Evolutionary conservation across 2,113 vertebrate genomes (phyloP), one percentile per base, ranked within the genome.

Genomic region (Holacanthus passer): DNA sequence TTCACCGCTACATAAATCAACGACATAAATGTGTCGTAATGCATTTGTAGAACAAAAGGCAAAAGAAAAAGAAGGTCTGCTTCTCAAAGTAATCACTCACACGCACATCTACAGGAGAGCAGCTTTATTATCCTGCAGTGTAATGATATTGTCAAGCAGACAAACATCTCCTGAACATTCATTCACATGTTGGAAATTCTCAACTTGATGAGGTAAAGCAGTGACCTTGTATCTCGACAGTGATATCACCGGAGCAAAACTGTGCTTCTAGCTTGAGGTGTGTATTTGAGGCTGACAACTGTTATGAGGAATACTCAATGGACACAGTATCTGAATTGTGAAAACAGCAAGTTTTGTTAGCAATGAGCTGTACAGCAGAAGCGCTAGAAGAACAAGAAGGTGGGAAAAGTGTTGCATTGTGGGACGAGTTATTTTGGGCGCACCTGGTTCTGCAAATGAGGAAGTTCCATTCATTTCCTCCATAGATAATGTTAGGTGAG

Each of bases 291-390:
- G 9, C 27, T 77, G 52, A 81, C 59, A 81, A 48, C 35, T 66
- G 64, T 74, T 32, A 78, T 24, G 67, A 59, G 13, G 32, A 80
- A 29, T 24, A 67, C 63, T 52, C 62, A 50, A 41, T 63, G 43
- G 68, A 72, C 32, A 50, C 62, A 76, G 19, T 76, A 41, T 60
- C 29, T 88, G 39, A 84, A 79, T 55, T 43, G 73, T 69, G 43
- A n/a, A 35, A 59, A 65, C 29, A 68, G 73, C 64, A 58, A 67
- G 35, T 79, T 24, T 71, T 68, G 80, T 66, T 47, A 35, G 20
- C 27, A 60, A 31, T 16, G 72, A 82, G 45, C 29, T 32, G 64
- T 50, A 59, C 22, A 60, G 39, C 52, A 73, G 55, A 74, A 50
- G 11, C 2, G 22, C 48, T 35, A 35, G 41, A n/a, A 50, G 12